phyloP scores from a whole-genome alignment of 1,140 invertebrate genomes.

The Drosophila teissieri region DNA sequence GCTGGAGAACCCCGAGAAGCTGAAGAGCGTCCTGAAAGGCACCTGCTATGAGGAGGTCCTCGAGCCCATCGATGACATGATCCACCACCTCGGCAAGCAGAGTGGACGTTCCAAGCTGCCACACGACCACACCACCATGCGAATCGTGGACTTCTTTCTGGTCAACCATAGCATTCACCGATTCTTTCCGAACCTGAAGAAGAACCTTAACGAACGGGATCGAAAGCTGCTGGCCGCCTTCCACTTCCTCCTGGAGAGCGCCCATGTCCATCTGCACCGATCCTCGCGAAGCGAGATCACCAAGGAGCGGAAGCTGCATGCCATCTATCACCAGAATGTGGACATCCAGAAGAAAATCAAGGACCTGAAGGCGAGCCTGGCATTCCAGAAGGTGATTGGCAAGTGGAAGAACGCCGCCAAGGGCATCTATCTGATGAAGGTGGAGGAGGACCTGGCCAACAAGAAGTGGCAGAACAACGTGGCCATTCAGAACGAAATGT shows the following conservation, averaged over 20 bases:
- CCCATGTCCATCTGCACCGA: constrained; percentile 45
- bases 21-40: constrained; percentile 5
- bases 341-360: constrained; percentile 35
- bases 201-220: constrained; percentile 18
- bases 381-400: constrained; percentile 26
- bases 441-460: constrained; percentile 58
- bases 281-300: constrained; percentile 55
- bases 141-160: constrained; percentile 53
- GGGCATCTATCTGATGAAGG: constrained; percentile 39
- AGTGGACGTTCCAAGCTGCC: constrained; percentile 25
- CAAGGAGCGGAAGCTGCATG: constrained; percentile 55
- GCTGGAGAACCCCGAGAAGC: constrained; percentile 20
- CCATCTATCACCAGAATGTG: constrained; percentile 52
- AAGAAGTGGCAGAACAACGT: constrained; percentile 70
- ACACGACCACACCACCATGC: constrained; percentile 41
- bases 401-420: constrained; percentile 57
- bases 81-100: constrained; percentile 14
- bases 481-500: constrained; percentile 71
- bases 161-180: constrained; percentile 27
- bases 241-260: constrained; percentile 42
- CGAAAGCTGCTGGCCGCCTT: constrained; percentile 48
- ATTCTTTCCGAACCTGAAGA: constrained; percentile 44
- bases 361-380: constrained; percentile 18
- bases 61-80: constrained; percentile 25
- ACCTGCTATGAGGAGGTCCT: constrained; percentile 40